Base-by-base conservation (phyloP, 2,797 vertebrate genomes). In the Sarcophilus harrisii region DNA sequence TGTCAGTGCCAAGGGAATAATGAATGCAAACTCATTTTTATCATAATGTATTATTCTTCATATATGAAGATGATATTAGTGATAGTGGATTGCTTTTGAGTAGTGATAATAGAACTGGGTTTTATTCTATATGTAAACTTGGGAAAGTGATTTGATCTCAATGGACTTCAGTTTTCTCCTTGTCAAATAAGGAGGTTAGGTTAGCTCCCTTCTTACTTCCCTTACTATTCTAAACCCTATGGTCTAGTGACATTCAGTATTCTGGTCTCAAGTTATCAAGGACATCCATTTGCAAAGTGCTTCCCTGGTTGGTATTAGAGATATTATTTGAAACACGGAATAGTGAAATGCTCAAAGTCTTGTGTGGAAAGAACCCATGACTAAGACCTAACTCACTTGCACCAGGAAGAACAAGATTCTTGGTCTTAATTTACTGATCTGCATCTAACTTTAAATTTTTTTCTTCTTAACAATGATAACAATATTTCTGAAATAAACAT, bases 291-390 rank as follows among this genome's bases (percentile, higher is more conserved):
- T 58, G 60, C n/a, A 93, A 91, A 27, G 81, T 29, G 54, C 4
- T 1, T 66, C 3, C 0, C 1, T 30, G 4, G 1, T 30, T 87
- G 11, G 8, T 2, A 18, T 58, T 81, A 8, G 1, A 1, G 1
- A 9, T 89, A 49, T n/a, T 91, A 52, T 62, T 29, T 58, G 62
- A 91, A 66, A 59, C 38, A 24, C 8, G 1, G 29, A 60, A 52
- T 27, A 87, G 49, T 90, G 38, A 90, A 93, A 91, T 6, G 49
- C 18, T 38, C 91, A 16, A 10, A 62, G 10, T 54, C 24, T 6
- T n/a, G 29, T 57, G 2, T 59, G 28, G 96, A 97, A 98, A 97
- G 87, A 94, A 96, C 87, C 92, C 95, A 60, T 81, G 29, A 90
- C 96, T 94, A 97, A 96, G 94, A 62, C 93, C 1, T 14, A n/a